Evolutionary conservation across 2,888 invertebrate species (phyloP), one percentile per base, ranked within the genome.

Genomic region (Pecten maximus): DNA sequence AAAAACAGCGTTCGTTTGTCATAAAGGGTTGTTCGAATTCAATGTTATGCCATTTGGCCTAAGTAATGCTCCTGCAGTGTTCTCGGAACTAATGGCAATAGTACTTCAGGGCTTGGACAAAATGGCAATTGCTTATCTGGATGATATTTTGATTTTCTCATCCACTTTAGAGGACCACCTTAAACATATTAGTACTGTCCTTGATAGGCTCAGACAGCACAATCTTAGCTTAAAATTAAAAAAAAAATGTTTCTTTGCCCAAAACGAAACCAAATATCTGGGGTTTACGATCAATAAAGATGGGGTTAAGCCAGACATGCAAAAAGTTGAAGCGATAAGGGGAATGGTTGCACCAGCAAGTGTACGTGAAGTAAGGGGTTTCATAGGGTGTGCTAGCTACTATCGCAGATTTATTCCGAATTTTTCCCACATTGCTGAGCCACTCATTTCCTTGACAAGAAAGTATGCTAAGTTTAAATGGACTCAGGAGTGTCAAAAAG

Each of bases 1-100:
- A 40, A n/a, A 91, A 91, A 91, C 90, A 0, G 91, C 92, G 0
- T 92, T 91, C 40, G 40, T 54, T n/a, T 91, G 91, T 86, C 90
- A 92, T 4, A n/a, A n/a, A n/a, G n/a, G n/a, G n/a, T n/a, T n/a
- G n/a, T 93, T 92, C 88, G 87, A 92, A 88, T 92, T 91, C 60
- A 91, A 91, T 40, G 90, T 91, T 2, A 92, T 92, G 89, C 88
- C 90, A 19, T 92, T 91, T 88, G 92, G 91, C 0, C 44, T 88
- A n/a, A 16, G 44, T 23, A 91, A 90, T 89, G 88, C 89, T 0
- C 91, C 91, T n/a, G n/a, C n/a, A n/a, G n/a, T n/a, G n/a, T n/a
- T n/a, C n/a, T n/a, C n/a, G n/a, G n/a, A n/a, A n/a, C n/a, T n/a
- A n/a, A n/a, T n/a, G n/a, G n/a, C n/a, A n/a, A n/a, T n/a, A n/a